phyloP scores from a whole-genome alignment of 2,888 invertebrate genomes.

The Drymonia ruficornis region DNA sequence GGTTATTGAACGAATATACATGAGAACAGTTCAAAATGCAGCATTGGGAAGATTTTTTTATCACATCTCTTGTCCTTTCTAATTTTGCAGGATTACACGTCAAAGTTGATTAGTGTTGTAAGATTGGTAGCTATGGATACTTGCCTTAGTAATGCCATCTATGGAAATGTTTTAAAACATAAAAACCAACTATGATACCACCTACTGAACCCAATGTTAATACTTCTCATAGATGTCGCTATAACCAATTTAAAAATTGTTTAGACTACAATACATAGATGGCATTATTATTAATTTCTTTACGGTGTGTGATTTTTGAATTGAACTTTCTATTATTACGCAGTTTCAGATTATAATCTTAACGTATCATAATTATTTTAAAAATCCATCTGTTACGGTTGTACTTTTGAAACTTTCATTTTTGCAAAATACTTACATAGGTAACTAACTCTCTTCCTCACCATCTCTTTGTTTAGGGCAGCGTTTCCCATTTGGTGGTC shows the following conservation, averaged over 20 bases:
- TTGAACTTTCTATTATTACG: too few species aligned
- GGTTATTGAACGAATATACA: background rate
- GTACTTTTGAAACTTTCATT: too few species aligned
- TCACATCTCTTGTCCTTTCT: background rate
- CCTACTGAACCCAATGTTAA: too few species aligned
- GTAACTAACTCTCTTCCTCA: too few species aligned
- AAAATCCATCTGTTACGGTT: background rate
- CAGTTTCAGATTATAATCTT: too few species aligned
- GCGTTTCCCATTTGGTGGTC: too few species aligned
- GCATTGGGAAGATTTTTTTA: background rate
- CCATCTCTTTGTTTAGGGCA: too few species aligned
- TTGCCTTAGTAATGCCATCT: background rate
- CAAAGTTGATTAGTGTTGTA: background rate
- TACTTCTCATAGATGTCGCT: background rate
- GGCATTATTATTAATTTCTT: too few species aligned
- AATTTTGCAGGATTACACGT: background rate
- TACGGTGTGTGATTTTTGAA: too few species aligned
- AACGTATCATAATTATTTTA: background rate
- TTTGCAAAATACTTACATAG: too few species aligned
- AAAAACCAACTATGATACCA: background rate
- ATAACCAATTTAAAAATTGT: background rate
- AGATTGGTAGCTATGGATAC: background rate
- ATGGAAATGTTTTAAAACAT: background rate
- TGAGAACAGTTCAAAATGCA: background rate
- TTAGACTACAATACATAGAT: too few species aligned